Base-by-base conservation (phyloP, 2,888 invertebrate species). In the Zhengitettix transpicula region DNA sequence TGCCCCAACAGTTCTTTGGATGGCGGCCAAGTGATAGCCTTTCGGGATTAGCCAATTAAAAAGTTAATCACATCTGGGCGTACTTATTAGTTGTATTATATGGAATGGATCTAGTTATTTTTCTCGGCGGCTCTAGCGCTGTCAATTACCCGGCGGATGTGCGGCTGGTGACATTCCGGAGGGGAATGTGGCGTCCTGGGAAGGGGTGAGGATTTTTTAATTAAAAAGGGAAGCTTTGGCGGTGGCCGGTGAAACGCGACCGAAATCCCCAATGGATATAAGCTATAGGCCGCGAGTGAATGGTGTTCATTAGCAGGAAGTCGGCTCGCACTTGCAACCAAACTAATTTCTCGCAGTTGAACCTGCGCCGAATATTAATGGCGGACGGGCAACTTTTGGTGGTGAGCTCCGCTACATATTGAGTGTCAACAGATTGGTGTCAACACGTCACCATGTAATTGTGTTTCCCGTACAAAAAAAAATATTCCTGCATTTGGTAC, bases 221-320 rank as follows among this genome's bases (percentile, higher is more conserved):
- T 60, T 60, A 60, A 60, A 60, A 60, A 55, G 58, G 59, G 59
- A 59, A 57, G 59, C 55, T 55, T 59, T 58, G 56, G 55, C 55
- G 55, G 58, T 58, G 55, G 47, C 44, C 55, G 58, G 54, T 55
- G 58, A 58, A 58, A 55, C 58, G 55, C 58, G 55, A 55, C 58
- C 55, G 55, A 58, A 58, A 58, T 58, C 54, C 58, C 58, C 58
- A 58, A 47, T 58, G 58, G 58, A 54, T 54, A 44, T 55, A 16
- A 53, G 58, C 58, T 16, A 14, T 11, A 17, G 16, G 52, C 15
- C n/a, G 47, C 47, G 47, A n/a, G 40, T 60, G 60, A 60, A 60
- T 60, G 60, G 60, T 57, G 57, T 57, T 60, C 60, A 57, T 60
- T 60, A 60, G 60, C 52, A 52, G 57, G 47, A 47, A 47, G 47